Conservation (phyloP, 2,113 vertebrate species). For the Xyliphius kryptos region DNA sequence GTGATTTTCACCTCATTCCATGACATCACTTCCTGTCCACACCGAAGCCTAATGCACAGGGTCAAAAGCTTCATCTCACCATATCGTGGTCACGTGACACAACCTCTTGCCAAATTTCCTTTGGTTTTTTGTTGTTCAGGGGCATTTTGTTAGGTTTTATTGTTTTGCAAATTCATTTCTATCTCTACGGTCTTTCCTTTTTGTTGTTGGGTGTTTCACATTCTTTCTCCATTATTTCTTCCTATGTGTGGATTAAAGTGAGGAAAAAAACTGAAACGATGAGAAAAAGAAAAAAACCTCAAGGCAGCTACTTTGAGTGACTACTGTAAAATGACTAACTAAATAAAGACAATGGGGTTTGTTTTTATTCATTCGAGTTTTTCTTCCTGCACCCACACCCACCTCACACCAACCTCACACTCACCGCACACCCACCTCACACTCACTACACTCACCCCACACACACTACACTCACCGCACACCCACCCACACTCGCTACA, state of each 20-base stretch:
- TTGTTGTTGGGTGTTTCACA: conserved; percentile 48
- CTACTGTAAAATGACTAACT: conserved; percentile 69
- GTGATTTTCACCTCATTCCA: background rate
- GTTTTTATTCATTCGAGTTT: conserved; percentile 51
- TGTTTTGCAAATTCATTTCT: conserved; percentile 48
- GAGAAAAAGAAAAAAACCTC: conserved; percentile 51
- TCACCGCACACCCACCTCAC: too few species aligned
- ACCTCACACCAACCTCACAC: too few species aligned
- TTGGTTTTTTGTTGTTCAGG: conserved; percentile 55
- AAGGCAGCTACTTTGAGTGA: conserved; percentile 75
- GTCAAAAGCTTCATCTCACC: background rate
- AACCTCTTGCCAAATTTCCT: conserved; percentile 59
- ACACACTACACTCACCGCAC: too few species aligned
- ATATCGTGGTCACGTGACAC: conserved; percentile 9
- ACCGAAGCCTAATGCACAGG: background rate
- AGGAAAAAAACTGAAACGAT: conserved; percentile 54
- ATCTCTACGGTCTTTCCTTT: conserved; percentile 36
- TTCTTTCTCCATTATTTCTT: conserved; percentile 57
- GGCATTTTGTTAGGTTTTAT: conserved; percentile 45
- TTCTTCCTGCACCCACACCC: background rate
- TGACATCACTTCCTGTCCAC: background rate
- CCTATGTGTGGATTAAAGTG: conserved; percentile 58
- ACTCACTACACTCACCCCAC: too few species aligned
- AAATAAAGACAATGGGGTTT: conserved; percentile 67
- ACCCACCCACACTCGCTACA: too few species aligned